Evolutionary conservation across 2,888 invertebrate genomes (phyloP).

Genomic region (Dicycla oo): DNA sequence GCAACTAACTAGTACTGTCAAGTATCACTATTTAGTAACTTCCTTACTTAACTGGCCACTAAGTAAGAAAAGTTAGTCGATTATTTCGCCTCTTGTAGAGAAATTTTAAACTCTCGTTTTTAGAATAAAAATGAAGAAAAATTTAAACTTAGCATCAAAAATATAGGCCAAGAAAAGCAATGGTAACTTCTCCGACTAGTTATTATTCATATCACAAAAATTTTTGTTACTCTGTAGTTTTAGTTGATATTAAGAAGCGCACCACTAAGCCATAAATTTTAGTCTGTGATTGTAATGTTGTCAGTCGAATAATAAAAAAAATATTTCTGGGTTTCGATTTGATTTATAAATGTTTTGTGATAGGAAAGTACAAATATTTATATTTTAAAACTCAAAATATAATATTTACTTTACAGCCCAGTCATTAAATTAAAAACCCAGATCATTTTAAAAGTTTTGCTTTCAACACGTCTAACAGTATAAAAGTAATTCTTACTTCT

Average conservation of each 20-base stretch:
- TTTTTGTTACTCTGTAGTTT: not conserved
- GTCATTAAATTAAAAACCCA: not conserved
- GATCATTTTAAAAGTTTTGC: not conserved
- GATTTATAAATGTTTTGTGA: not conserved
- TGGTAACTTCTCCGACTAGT: too few relatives aligned
- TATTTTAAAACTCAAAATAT: not conserved
- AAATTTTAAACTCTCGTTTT: not conserved
- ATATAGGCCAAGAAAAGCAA: not conserved
- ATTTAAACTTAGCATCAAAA: too few relatives aligned
- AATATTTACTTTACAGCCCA: not conserved
- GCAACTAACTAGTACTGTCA: not conserved
- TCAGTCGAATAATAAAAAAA: not conserved
- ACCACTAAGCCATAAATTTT: not conserved
- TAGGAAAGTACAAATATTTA: rapidly evolving
- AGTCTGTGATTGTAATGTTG: slow-evolving; percentile 2
- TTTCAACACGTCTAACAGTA: slow-evolving; percentile 60
- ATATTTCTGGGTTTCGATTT: not conserved
- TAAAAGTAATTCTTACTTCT: slow-evolving; percentile 48
- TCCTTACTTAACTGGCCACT: too few relatives aligned
- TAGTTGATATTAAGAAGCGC: slow-evolving; percentile 23
- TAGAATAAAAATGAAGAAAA: too few relatives aligned
- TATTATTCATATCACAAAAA: not conserved
- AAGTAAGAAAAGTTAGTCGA: slow-evolving; percentile 5
- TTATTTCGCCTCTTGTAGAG: too few relatives aligned
- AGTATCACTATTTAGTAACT: not conserved